A percentile compares a stretch with the other conserved stretches of the same genome.
These are phyloP conservation scores for Artibeus lituratus DNA, from an alignment of 2,797 vertebrate genomes.

Conservation along the genomic window DNA sequence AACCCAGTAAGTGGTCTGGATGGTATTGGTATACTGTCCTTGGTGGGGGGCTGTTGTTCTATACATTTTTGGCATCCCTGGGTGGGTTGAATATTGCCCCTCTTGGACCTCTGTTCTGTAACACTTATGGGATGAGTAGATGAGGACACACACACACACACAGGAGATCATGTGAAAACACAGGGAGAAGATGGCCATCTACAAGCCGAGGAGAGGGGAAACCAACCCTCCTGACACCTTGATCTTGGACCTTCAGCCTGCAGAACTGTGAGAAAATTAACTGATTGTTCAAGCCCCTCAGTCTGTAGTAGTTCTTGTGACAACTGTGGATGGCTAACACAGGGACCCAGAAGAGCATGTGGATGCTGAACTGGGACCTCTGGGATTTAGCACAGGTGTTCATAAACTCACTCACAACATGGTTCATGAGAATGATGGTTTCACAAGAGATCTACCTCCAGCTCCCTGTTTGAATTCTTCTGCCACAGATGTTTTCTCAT, in stretches of 20 bases:
- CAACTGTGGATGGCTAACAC: neutral
- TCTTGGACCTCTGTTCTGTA: too few relatives aligned
- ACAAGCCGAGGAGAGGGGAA: neutral
- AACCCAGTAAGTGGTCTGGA: too few relatives aligned
- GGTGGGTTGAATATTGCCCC: too few relatives aligned
- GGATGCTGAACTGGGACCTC: neutral
- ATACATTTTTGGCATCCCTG: too few relatives aligned
- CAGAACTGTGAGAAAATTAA: neutral
- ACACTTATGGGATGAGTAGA: neutral
- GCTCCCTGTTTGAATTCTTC: neutral
- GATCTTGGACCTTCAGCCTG: neutral
- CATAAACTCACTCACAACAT: neutral
- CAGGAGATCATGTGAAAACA: neutral
- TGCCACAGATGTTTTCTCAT: neutral
- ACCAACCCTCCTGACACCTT: neutral
- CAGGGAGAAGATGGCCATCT: neutral
- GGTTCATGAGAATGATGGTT: neutral
- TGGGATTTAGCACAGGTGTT: neutral
- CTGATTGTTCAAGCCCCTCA: neutral
- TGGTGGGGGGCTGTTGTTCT: too few relatives aligned
- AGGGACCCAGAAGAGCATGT: neutral
- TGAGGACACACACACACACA: neutral
- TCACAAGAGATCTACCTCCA: neutral
- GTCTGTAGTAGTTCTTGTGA: neutral
- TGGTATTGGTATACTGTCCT: too few relatives aligned